These are phyloP conservation scores for Nasua narica DNA, from an alignment of 2,797 vertebrate species.

Conservation along the genomic window DNA sequence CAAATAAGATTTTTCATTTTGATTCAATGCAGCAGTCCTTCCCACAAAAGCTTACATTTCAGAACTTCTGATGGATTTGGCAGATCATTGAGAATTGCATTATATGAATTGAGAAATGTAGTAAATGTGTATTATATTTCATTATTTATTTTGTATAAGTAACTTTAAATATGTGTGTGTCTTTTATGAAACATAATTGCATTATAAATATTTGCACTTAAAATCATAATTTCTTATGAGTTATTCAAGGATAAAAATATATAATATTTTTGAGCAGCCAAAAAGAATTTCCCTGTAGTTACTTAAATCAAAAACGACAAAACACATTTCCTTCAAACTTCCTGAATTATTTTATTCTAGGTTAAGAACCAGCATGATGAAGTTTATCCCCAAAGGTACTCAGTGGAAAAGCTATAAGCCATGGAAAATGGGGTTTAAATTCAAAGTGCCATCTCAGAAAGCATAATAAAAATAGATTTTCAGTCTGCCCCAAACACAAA, in stretches of 20 bases:
- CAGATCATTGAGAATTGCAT: background rate
- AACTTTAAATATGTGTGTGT: background rate
- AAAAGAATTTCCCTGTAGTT: constrained; percentile 27
- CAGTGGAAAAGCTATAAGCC: constrained; percentile 63
- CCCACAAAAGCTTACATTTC: background rate
- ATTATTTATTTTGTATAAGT: background rate
- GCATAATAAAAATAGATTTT: constrained; percentile 76
- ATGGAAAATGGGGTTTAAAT: constrained; percentile 70
- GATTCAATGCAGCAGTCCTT: constrained; percentile 25
- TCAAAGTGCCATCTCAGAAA: constrained; percentile 71
- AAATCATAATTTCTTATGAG: background rate
- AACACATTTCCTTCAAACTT: constrained; percentile 52
- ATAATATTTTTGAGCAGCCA: background rate
- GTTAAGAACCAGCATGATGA: constrained; percentile 58
- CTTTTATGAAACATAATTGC: background rate
- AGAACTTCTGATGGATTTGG: background rate
- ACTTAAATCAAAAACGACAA: constrained; percentile 43
- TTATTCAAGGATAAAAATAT: background rate
- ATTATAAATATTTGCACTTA: background rate
- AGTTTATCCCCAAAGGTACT: constrained; percentile 64
- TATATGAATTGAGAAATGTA: background rate
- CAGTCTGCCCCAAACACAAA: constrained; percentile 65
- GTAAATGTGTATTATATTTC: background rate
- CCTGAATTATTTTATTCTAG: constrained; percentile 61
- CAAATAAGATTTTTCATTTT: constrained; percentile 48